Conservation (phyloP, 2,797 vertebrate genomes). For the Anolis apletophallus region DNA sequence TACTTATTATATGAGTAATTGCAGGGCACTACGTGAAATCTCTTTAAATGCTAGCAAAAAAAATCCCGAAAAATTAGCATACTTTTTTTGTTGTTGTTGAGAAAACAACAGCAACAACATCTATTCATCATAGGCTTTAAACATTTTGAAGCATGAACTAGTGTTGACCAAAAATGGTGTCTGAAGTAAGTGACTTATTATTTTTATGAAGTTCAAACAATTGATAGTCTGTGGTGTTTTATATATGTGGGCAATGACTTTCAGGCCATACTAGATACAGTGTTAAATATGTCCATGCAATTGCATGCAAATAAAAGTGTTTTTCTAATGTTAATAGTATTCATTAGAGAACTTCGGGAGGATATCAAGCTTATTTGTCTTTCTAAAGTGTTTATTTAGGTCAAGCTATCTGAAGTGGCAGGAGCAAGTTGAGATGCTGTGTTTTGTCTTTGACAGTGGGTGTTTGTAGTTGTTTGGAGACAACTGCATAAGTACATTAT, state of each 20-base stretch:
- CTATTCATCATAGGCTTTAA: background rate
- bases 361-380: background rate
- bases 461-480: too few species aligned
- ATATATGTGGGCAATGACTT: background rate
- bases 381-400: background rate
- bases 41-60: background rate
- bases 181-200: background rate
- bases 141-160: background rate
- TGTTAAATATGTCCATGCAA: background rate
- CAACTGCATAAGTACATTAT: too few species aligned
- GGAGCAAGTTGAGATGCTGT: too few species aligned
- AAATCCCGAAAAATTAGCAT: background rate
- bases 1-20: background rate
- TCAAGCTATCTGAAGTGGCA: too few species aligned
- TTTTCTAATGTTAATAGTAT: background rate
- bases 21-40: background rate
- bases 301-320: background rate
- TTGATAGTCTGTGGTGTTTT: background rate
- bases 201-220: slow-evolving; percentile 2
- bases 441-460: too few species aligned
- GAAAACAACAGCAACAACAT: background rate
- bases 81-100: background rate
- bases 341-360: background rate
- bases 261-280: background rate
- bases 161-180: background rate